Evolutionary conservation across 2,797 vertebrate species (phyloP).

Genomic region (Esox masquinongy): DNA sequence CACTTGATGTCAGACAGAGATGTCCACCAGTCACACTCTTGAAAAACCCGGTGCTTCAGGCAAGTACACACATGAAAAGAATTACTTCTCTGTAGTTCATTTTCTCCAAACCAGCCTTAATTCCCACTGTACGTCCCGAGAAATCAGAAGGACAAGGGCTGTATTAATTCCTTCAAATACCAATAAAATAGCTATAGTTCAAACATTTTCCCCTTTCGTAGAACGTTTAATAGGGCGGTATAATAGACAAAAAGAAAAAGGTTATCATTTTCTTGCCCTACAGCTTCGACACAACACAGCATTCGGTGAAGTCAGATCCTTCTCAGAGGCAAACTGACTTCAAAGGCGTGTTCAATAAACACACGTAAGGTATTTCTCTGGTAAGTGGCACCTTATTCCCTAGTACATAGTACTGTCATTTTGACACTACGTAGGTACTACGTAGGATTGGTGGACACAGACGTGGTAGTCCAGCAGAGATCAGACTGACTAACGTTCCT

Average conservation of each 20-base stretch:
- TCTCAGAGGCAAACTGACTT: background rate
- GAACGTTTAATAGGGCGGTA: no score
- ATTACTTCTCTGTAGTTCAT: background rate
- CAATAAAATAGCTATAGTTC: no score
- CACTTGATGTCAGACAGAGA: background rate
- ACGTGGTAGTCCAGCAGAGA: no score
- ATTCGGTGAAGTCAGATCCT: background rate
- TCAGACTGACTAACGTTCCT: background rate
- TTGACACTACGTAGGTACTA: no score
- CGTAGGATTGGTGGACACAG: no score
- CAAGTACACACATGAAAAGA: background rate
- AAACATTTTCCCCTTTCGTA: no score
- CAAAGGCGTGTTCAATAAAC: background rate
- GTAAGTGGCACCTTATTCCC: background rate
- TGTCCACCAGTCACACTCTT: slow-evolving; percentile 5
- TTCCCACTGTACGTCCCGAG: background rate
- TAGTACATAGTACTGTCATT: background rate
- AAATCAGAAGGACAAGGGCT: no score
- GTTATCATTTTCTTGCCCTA: no score
- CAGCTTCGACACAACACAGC: background rate
- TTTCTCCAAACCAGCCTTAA: background rate
- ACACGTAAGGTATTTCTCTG: background rate
- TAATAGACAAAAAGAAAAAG: no score
- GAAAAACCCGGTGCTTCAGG: background rate
- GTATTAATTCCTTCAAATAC: no score